Base-by-base conservation (phyloP, 2,797 vertebrate genomes). In the Xyrichtys novacula region DNA sequence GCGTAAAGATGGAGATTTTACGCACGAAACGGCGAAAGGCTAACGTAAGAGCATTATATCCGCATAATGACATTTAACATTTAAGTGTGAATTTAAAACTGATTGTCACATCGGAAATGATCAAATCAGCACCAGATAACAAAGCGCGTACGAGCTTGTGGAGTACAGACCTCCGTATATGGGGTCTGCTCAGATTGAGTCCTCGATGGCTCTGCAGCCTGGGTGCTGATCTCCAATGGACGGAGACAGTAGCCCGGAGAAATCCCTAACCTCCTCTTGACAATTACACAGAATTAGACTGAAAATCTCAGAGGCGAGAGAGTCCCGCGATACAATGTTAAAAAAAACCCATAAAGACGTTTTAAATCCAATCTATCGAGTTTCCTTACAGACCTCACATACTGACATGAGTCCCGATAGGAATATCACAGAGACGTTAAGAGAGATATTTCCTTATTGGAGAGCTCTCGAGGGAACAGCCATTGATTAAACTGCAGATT, bases 1-100 rank as follows among this genome's bases (percentile, higher is more conserved):
- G 75, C 77, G 73, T 70, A 76, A 77, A 76, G 48, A 2, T 6
- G 0, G 32, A 9, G 2, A 6, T 19, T 6, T 9, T 17, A 39
- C 14, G n/a, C 50, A 17, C 36, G 3, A 43, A 50, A 22, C 19
- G 25, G n/a, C 39, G 15, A 4, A 14, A 68, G 8, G 10, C 23
- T 22, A 7, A 6, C 56, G 2, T 47, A 16, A 20, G 16, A 28
- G 23, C 28, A 1, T 3, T 3, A 7, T 1, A 19, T 0, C 10
- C 0, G 19, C 3, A 22, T 14, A 14, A 10, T 3, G 10, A 6
- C 36, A 16, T 0, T 3, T 1, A 0, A 0, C 16, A n/a, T n/a
- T 39, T 16, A 4, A 28, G 11, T 15, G 7, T 31, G 43, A n/a
- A 48, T 7, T 15, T 17, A 0, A 14, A 1, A 6, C 1, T 4